These are phyloP conservation scores for Mythimna impura DNA, from an alignment of 2,888 invertebrate species.

Conservation along the genomic window DNA sequence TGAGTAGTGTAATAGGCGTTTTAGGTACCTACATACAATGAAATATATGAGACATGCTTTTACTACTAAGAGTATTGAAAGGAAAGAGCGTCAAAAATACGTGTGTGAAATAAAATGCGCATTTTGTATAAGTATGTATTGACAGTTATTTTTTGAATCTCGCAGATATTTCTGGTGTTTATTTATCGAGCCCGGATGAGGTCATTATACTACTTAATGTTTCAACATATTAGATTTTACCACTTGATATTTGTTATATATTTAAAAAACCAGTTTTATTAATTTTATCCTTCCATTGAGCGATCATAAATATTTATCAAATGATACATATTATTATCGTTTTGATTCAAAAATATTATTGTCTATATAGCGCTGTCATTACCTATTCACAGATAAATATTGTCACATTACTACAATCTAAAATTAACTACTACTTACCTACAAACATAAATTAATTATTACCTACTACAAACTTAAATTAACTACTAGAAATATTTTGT, in stretches of 20 bases:
- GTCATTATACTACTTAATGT: slow-evolving; percentile 1
- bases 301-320: neutral
- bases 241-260: neutral
- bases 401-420: neutral
- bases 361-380: neutral
- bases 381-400: neutral
- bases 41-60: too few relatives aligned
- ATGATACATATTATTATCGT: neutral
- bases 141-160: neutral
- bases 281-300: neutral
- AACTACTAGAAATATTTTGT: too few relatives aligned
- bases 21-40: too few relatives aligned
- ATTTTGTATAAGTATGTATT: neutral
- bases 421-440: too few relatives aligned
- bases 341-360: neutral
- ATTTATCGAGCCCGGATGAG: neutral
- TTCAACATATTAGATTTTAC: neutral
- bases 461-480: too few relatives aligned
- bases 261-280: slow-evolving; percentile 26
- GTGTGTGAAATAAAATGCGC: too few relatives aligned
- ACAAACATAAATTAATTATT: too few relatives aligned
- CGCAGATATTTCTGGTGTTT: neutral
- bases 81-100: too few relatives aligned
- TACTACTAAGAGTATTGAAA: too few relatives aligned
- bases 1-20: too few relatives aligned